Evolutionary conservation across 92 coral and sea anemone genomes (phyloP), one percentile per base, ranked within the genome.

Genomic region (Virgularia gustaviana): DNA sequence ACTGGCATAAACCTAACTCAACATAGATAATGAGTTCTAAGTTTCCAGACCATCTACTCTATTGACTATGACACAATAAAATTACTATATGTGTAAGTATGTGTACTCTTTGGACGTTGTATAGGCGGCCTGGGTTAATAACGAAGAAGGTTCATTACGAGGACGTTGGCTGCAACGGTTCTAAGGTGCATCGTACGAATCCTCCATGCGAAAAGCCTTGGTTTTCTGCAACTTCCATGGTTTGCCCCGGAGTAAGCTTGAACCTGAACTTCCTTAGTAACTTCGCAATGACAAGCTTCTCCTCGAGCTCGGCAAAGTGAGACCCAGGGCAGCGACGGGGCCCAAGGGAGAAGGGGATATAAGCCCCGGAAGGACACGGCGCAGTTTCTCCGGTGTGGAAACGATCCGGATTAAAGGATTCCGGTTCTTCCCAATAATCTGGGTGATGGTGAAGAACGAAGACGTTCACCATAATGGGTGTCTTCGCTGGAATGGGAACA

Each of bases 391-490:
- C 87, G 38, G 86, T 79, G 35, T 63, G 79, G 55, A 90, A 90
- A 53, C 96, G 85, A 58, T 90, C 96, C 24, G 96, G 96, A 80
- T 90, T 88, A 66, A 77, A 90, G 30, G 78, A 75, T 33, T 87
- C 86, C 2, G 96, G 96, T 24, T 90, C 81, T 36, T 90, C 96
- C 96, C 96, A 90, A 76, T 90, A 90, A 51, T 80, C 88, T 4
- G 85, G 83, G 65, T 90, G 86, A 31, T 85, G 89, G 35, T 85
- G 89, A 11, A 87, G 85, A 3, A 90, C 92, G 63, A 86, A 84
- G 11, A 78, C 82, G 64, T 90, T 72, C 16, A 85, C 82, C 96
- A 90, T 90, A 76, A 90, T 55, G 22, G 89, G 85, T 7, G 86
- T 85, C 44, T 84, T 85, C 4, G 89, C 96, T 44, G 96, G 96